Conservation (phyloP, 92 coral and sea anemone species). For the Virgularia gustaviana region DNA sequence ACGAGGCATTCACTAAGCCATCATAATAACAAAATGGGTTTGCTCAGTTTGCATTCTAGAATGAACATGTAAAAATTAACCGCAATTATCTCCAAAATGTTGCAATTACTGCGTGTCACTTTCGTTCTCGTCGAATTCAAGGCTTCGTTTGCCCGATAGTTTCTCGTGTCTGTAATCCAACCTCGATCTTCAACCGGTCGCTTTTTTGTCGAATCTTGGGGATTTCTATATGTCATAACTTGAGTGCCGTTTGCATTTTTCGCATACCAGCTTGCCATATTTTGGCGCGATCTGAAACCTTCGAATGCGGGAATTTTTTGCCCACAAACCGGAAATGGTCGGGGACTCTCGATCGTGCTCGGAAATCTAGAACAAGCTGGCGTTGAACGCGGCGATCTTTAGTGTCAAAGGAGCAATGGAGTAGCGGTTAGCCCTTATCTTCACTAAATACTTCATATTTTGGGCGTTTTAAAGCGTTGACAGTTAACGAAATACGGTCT, state of each 20-base stretch:
- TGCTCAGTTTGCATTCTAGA: no score
- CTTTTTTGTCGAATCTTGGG: not conserved
- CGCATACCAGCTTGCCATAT: no score
- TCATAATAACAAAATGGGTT: no score
- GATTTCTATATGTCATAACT: not conserved
- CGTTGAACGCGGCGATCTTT: not conserved
- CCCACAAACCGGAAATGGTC: not conserved
- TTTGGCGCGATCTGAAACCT: no score
- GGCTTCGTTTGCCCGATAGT: no score
- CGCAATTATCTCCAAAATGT: no score
- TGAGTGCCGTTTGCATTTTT: not conserved
- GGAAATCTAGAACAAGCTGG: slow-evolving; percentile 18
- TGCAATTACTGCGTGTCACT: no score
- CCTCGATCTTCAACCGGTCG: not conserved
- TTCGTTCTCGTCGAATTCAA: no score
- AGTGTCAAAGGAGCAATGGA: slow-evolving; percentile 32
- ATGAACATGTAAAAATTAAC: no score
- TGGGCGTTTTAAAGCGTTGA: not conserved
- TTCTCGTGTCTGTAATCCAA: no score
- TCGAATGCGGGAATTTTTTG: not conserved
- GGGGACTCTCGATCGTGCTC: not conserved
- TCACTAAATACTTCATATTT: not conserved
- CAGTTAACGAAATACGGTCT: no score
- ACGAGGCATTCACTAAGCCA: no score
- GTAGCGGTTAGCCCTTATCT: not conserved